Percentiles rank a stretch among this genome's conserved stretches.
Conservation (phyloP, 2,797 vertebrate species). For the Distichodus sexfasciatus region DNA sequence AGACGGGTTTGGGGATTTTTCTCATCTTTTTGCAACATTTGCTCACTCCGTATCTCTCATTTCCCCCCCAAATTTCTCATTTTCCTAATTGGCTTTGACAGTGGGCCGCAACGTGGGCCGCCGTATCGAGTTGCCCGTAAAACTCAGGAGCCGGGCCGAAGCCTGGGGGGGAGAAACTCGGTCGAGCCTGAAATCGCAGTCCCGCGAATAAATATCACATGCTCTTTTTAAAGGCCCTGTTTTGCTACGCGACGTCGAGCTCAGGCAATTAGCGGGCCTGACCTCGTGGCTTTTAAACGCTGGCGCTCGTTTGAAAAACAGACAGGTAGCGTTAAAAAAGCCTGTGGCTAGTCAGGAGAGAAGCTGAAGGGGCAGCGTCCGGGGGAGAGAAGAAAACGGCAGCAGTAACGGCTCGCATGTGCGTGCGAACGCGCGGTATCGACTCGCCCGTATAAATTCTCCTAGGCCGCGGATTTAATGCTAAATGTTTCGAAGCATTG, state of each 20-base stretch:
- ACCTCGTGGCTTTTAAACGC: constrained; percentile 9
- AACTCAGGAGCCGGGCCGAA: constrained; percentile 25
- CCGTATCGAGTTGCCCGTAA: constrained; percentile 39
- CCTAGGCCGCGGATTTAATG: neutral
- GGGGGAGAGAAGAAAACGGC: neutral
- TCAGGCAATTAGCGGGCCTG: constrained; percentile 35
- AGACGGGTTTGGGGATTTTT: too few species aligned
- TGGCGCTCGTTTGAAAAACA: constrained; percentile 11
- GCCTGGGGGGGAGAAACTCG: constrained; percentile 25
- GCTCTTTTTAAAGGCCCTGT: constrained; percentile 34
- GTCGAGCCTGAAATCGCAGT: constrained; percentile 29
- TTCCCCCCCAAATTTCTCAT: too few species aligned
- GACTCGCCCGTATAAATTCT: neutral
- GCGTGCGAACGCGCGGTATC: neutral
- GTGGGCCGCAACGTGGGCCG: constrained; percentile 36
- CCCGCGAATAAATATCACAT: constrained; percentile 48
- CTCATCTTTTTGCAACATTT: too few species aligned
- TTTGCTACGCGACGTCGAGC: constrained; percentile 35
- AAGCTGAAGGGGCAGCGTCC: neutral
- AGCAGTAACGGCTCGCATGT: neutral
- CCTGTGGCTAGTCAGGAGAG: constrained; percentile 9
- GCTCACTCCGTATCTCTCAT: too few species aligned
- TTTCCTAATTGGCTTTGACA: too few species aligned
- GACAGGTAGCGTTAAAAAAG: constrained; percentile 11
- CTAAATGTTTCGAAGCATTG: neutral